Evolutionary conservation across 1,140 invertebrate genomes (phyloP), one percentile per base, ranked within the genome.

Genomic region (Nasonia vitripennis): DNA sequence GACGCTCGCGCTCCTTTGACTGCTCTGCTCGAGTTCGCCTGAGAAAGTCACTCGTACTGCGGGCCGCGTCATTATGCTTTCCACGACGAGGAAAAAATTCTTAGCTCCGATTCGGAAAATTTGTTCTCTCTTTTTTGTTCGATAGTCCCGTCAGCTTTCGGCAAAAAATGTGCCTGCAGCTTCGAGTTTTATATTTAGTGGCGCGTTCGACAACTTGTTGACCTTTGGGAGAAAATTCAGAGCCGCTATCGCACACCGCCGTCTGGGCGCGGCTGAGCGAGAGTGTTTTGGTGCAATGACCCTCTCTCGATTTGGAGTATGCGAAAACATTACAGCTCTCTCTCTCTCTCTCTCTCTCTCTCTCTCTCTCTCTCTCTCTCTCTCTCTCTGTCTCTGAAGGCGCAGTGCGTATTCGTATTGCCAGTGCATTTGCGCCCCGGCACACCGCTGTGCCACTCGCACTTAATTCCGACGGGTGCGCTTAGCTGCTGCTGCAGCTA

Each of bases 221-320:
- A 62, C 55, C 55, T 62, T 20, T 62, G 55, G 4, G 31, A 62
- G 55, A 62, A n/a, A 62, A 62, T 62, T 62, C 55, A 62, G 20
- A 6, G 55, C 2, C 6, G 20, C 1, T 62, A 62, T 62, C 55
- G 41, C 41, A 82, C 55, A 75, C 12, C 31, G 45, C 7, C 17
- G 51, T 12, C 55, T n/a, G 75, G 5, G 31, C 48, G 55, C 31
- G 78, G 82, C 81, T 85, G 83, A 86, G 86, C 34, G 79, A 45
- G 87, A 87, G 89, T 92, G 90, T 92, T 93, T 92, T 92, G 90
- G 91, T 91, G 88, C 92, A 91, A 90, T 90, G 92, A 92, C 91
- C 91, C 87, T 88, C 88, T 87, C 88, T 88, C 89, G 88, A 90
- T 89, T 89, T 85, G 88, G 87, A 89, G 81, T 87, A 87, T 86